Base-by-base conservation (phyloP, 2,113 vertebrate genomes). In the Leptobrachium leishanense region DNA sequence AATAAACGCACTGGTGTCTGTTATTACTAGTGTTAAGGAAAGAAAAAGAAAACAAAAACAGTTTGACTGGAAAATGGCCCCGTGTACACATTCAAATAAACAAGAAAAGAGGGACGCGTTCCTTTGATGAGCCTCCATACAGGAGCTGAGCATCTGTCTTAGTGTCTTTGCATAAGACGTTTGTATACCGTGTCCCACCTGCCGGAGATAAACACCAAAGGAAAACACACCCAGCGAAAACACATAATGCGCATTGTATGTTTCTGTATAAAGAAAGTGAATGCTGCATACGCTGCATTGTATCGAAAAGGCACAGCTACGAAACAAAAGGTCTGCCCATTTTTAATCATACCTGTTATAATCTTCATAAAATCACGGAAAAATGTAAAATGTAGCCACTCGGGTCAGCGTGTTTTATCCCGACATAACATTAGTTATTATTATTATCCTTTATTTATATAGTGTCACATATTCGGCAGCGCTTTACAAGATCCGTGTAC, bases 101-200 rank as follows among this genome's bases (percentile, higher is more conserved):
- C 63, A 75, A 50, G 46, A 74, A 64, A 66, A 43, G n/a, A 41
- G 40, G 43, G 44, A 43, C 44, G 44, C 31, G 39, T 46, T 43
- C 43, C 63, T 66, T 66, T 75, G 63, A 66, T 44, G 63, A 31
- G 40, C 42, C 72, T 64, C 43, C 50, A 46, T 66, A 75, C 59
- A 54, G 63, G 41, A 75, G 73, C 59, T 39, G 62, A 65, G 31
- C 73, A 75, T 75, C 63, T 75, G 74, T 75, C 66, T 75, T 53
- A 53, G 63, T 44, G 62, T 66, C 74, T 75, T 75, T 75, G 74
- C 74, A 75, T 75, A 75, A 75, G 74, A 66, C 43, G 40, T 75
- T 66, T 75, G 62, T n/a, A 43, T 66, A 9, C 63, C 50, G 63
- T 65, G n/a, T 64, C 9, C 74, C 74, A 75, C 74, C 74, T 75